Conservation (phyloP, 2,113 vertebrate genomes). For the Syngnathoides biaculeatus region DNA sequence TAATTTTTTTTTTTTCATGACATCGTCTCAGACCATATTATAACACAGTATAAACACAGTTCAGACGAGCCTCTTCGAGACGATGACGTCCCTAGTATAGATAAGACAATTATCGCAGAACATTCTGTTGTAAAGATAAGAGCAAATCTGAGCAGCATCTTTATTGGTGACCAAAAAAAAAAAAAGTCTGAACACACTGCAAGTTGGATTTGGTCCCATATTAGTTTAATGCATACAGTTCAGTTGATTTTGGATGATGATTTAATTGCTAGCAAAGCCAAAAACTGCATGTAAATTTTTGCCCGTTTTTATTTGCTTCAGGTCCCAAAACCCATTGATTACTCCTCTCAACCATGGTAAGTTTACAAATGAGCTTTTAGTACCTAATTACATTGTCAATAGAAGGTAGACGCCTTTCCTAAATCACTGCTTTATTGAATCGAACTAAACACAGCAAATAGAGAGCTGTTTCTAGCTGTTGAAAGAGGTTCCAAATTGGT, state of each 20-base stretch:
- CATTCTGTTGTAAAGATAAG: conserved; percentile 53
- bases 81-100: conserved; percentile 8
- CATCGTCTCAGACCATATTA: neutral
- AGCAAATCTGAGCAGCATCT: conserved; percentile 19
- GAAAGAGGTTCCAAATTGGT: neutral
- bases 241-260: neutral
- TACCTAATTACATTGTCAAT: neutral
- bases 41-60: neutral
- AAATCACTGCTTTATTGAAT: conserved; percentile 3
- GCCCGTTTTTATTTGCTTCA: conserved; percentile 55
- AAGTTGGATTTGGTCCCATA: conserved; percentile 5
- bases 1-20: neutral
- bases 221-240: neutral
- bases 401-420: conserved; percentile 2
- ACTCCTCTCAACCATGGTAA: conserved; percentile 89
- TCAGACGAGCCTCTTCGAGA: conserved; percentile 22
- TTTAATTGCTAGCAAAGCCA: conserved; percentile 29
- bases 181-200: conserved; percentile 4
- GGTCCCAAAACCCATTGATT: conserved; percentile 94
- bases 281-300: conserved; percentile 6
- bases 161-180: conserved; percentile 38
- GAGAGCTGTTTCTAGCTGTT: neutral
- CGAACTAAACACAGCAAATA: conserved; percentile 4
- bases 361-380: conserved; percentile 45
- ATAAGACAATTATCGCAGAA: conserved; percentile 31